phyloP scores from a whole-genome alignment of 2,888 invertebrate species.

The Muschampia plurimacula region DNA sequence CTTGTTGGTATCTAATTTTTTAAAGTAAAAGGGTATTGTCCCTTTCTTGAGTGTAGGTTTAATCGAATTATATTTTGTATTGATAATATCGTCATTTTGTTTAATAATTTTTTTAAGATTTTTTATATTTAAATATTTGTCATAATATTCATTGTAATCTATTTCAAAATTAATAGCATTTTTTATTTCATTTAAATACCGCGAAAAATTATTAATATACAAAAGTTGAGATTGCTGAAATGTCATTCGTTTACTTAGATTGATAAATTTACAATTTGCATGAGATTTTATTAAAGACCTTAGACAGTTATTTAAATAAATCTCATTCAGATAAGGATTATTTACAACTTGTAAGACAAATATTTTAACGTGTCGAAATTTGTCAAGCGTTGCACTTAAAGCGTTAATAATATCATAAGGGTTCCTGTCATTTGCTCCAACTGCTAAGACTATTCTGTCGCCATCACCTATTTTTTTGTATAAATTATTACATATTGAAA shows the following conservation, averaged over 20 bases:
- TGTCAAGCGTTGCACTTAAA: conserved; percentile 1
- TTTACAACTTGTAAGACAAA: background rate
- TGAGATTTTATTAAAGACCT: background rate
- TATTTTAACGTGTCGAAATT: background rate
- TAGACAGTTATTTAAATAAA: conserved; percentile 5
- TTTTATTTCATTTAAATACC: background rate
- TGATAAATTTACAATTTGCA: conserved; percentile 14
- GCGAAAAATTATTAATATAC: background rate
- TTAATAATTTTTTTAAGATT: background rate
- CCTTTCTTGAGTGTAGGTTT: background rate
- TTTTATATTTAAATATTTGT: conserved; percentile 9
- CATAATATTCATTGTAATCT: conserved; percentile 5
- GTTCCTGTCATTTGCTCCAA: conserved; percentile 28
- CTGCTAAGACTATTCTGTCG: conserved; percentile 6
- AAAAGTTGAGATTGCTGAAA: background rate
- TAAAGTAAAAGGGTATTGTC: no score
- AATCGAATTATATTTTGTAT: background rate
- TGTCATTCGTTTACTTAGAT: background rate
- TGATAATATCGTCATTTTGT: background rate
- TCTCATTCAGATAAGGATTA: conserved; percentile 10
- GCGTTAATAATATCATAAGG: conserved; percentile 17
- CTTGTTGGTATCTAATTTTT: no score
- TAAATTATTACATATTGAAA: no score
- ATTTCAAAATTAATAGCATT: conserved; percentile 9
- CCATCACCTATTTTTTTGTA: background rate